Evolutionary conservation across 2,888 invertebrate genomes (phyloP), one percentile per base, ranked within the genome.

Genomic region (Byasa hedistus): DNA sequence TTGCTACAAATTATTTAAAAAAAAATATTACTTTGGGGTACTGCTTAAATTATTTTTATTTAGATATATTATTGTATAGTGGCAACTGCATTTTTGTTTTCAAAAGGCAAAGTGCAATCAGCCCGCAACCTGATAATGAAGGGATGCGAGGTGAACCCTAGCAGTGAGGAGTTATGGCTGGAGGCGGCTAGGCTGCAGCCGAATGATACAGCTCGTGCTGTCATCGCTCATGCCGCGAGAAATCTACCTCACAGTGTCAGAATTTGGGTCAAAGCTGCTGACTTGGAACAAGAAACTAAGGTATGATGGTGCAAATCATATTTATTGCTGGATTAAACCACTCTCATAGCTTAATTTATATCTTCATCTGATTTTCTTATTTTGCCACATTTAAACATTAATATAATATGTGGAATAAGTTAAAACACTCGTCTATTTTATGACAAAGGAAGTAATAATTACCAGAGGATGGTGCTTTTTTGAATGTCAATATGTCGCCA

Each of bases 181-280:
- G 99, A 99, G 87, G 99, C 99, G 0, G 98, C 99, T 0, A 93
- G 99, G 12, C 86, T 98, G 0, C 98, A 98, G 83, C 98, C 98
- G 0, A 95, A 95, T 0, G 98, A 99, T 77, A 97, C 98, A 0
- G 98, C 98, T 0, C 96, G 98, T 73, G 98, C 97, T 0, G 98
- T 99, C 1, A 98, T 99, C 62, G 98, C 99, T 0, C 98, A 99
- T 83, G 99, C 99, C 0, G 98, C 99, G 0, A 91, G 98, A 19
- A 97, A 98, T 77, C 95, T 99, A 70, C 98, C 99, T 0, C 96
- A 98, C 12, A 99, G 98, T 5, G 99, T 99, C 0, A 91, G 98
- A 67, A 95, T 99, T 74, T 99, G 99, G 99, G 98, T 98, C 67
- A 98, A 98, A 86, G 99, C 99, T 0, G 98, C 99, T 0, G 98